Evolutionary conservation across 92 coral and sea anemone species (phyloP), one percentile per base, ranked within the genome.

Genomic region (Palythoa heliodiscus): DNA sequence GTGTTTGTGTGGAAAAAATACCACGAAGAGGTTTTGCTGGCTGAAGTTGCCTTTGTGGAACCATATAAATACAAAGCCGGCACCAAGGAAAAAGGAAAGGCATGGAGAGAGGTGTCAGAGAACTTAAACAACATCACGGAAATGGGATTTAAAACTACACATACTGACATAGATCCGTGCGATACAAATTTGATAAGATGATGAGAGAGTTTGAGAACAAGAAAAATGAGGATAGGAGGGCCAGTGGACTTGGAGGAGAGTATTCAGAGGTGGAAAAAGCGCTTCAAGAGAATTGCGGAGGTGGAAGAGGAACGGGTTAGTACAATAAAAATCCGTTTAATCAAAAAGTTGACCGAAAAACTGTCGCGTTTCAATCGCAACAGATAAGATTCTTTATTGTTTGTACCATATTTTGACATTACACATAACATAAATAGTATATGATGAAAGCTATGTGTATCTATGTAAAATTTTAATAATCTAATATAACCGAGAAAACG

Each of bases 211-310:
- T 66, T 66, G 87, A 89, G 68, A 53, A 63, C 17, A 89, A 89
- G 52, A 86, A 83, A 74, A 75, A 68, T 55, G 73, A 67, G 73
- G 89, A 85, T 68, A 73, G 64, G 61, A 86, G 63, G 82, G 86
- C 88, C 66, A 84, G 89, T 85, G 86, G 91, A 29, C 84, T 89
- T 69, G 91, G 86, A 40, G 89, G 78, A 53, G 91, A 85, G 66
- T 89, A 85, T 72, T 76, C 81, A 7, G 86, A 77, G 85, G 64
- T 74, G 53, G 88, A 85, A 37, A 74, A 85, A 76, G 83, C 88
- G 68, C 82, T 85, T 29, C 80, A 85, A 53, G 67, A 40, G 55
- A 74, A 85, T 85, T 71, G 88, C 88, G 11, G 57, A 74, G 64
- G 83, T 83, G 14, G 73, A 69, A 69, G 73, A 69, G 40, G 73